These are phyloP conservation scores for Lamellibrachia satsuma DNA, from an alignment of 2,888 invertebrate genomes.

Conservation along the genomic window DNA sequence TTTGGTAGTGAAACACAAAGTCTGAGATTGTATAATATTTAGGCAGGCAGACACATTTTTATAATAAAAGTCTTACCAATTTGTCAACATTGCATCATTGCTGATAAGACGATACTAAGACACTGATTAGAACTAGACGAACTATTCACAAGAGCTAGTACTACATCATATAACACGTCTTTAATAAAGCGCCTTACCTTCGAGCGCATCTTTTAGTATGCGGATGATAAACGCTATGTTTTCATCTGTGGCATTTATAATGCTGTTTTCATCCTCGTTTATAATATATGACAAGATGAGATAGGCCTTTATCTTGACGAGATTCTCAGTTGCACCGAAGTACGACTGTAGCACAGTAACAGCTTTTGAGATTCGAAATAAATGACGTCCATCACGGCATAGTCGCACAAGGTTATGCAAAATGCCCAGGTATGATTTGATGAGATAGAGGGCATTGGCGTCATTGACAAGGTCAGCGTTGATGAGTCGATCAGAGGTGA, in stretches of 20 bases:
- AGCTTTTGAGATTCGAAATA: constrained; percentile 45
- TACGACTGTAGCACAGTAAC: constrained; percentile 45
- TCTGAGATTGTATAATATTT: too few species aligned
- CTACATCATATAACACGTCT: background rate
- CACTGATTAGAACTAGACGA: too few species aligned
- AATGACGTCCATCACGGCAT: constrained; percentile 47
- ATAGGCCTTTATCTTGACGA: constrained; percentile 56
- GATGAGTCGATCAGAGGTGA: constrained; percentile 30
- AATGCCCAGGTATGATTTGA: constrained; percentile 58
- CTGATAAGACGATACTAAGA: too few species aligned
- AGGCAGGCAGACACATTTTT: too few species aligned
- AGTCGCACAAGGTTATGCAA: constrained; percentile 58
- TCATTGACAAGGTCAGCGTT: constrained; percentile 37
- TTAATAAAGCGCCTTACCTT: constrained; percentile 32
- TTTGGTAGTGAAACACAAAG: too few species aligned
- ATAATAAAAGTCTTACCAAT: too few species aligned
- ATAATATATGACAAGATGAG: constrained; percentile 59
- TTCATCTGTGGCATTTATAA: constrained; percentile 52
- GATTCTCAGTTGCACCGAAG: constrained; percentile 39
- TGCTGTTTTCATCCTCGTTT: constrained; percentile 55
- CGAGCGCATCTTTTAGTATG: constrained; percentile 54
- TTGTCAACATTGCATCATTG: too few species aligned
- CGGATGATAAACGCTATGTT: constrained; percentile 54
- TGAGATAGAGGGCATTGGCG: constrained; percentile 44
- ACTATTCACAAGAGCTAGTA: background rate